Base-by-base conservation (phyloP, 2,888 invertebrate genomes). In the Zhuqinia jingwanae region DNA sequence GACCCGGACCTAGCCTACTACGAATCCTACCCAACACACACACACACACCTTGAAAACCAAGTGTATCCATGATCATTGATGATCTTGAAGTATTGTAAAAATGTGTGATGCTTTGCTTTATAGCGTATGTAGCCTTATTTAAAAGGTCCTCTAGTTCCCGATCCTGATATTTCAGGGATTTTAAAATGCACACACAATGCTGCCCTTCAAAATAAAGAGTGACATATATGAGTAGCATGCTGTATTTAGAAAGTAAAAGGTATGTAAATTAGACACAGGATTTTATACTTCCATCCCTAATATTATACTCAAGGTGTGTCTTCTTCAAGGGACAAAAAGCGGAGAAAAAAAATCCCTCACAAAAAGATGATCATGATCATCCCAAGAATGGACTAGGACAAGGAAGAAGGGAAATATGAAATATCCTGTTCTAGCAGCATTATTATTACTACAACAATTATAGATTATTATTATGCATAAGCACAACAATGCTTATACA, bases 241-340 rank as follows among this genome's bases (percentile, higher is more conserved):
- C 5, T 36, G 36, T 36, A 36, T 45, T 75, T 85, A 56, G 80
- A 87, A 87, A 87, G 86, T 87, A 87, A 87, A 87, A 87, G 86
- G 86, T 87, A 87, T 81, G 86, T 87, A 82, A 65, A 85, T 70
- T 27, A 58, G 58, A 25, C 76, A 58, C 76, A 58, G 27, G 45
- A 78, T 25, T 70, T 73, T 22, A 45, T 77, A n/a, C n/a, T n/a
- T n/a, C n/a, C n/a, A n/a, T n/a, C n/a, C n/a, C n/a, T n/a, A n/a
- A n/a, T n/a, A n/a, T n/a, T n/a, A n/a, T n/a, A n/a, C 78, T 85
- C 78, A 85, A 85, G 85, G 85, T 78, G 36, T 60, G 70, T 58
- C n/a, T 42, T 68, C 8, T 36, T 65, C 79, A 68, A 47, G 75
- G 75, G 56, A 75, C 56, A 22, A 58, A 58, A 60, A 78, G n/a